phyloP scores from a whole-genome alignment of 2,888 invertebrate genomes.

The Sussaba pulchella region DNA sequence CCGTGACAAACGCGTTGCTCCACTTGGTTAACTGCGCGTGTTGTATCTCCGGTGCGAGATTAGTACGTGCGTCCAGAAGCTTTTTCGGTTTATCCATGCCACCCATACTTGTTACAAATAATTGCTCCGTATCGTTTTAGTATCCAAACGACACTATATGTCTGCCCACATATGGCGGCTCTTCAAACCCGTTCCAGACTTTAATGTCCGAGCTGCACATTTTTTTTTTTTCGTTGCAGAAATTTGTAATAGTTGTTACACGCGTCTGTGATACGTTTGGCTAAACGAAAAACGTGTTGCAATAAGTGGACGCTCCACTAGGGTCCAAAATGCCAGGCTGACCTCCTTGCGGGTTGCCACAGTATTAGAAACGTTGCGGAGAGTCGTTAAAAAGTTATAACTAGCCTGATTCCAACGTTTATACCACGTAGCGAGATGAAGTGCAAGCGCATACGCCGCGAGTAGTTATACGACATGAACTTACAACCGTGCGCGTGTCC shows the following conservation, averaged over 20 bases:
- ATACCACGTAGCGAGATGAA: neutral
- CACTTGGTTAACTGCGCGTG: conserved; percentile 1
- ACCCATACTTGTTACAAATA: no score
- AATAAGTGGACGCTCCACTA: neutral
- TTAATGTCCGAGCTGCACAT: no score
- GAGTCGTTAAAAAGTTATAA: conserved; percentile 2
- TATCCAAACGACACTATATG: no score
- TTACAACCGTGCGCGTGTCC: neutral
- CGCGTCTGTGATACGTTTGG: no score
- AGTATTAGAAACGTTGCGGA: conserved; percentile 12
- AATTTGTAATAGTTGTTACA: no score
- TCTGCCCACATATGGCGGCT: no score
- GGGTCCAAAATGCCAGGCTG: neutral
- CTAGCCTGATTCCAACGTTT: conserved; percentile 5
- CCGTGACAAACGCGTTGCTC: conserved; percentile 47
- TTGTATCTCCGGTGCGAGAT: conserved; percentile 7
- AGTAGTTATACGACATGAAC: neutral
- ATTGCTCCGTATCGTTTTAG: no score
- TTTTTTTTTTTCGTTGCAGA: no score
- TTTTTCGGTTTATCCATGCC: conserved; percentile 17
- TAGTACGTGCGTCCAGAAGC: conserved; percentile 12
- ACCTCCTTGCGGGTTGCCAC: neutral
- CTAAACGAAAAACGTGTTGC: no score
- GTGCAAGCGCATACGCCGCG: neutral
- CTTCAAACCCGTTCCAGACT: no score